Percentiles rank a stretch among this genome's conserved stretches.
Evolutionary conservation across 2,888 invertebrate species (phyloP).

Genomic region (Mimachlamys varia): DNA sequence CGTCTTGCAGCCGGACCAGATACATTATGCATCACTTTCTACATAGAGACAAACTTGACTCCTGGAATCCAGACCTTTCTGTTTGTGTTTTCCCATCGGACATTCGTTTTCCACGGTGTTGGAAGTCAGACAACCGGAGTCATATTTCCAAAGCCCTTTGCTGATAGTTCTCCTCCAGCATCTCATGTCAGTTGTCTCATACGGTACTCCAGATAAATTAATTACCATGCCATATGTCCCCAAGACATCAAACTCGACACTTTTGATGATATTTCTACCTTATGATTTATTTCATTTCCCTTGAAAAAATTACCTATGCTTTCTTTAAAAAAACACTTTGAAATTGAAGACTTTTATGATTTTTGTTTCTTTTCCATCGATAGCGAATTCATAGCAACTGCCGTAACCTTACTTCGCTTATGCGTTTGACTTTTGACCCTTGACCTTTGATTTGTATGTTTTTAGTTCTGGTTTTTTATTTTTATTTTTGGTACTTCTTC

Average conservation of each 20-base stretch:
- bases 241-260: neutral
- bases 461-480: too few species aligned
- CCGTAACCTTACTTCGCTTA: neutral
- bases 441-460: conserved; percentile 10
- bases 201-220: neutral
- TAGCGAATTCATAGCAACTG: neutral
- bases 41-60: neutral
- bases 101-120: neutral
- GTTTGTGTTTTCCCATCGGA: neutral
- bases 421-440: neutral
- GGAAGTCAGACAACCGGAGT: neutral
- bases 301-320: neutral
- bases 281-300: neutral
- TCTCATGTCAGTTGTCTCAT: neutral
- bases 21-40: neutral
- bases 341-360: neutral
- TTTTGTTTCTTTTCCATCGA: neutral
- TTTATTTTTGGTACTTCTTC: too few species aligned
- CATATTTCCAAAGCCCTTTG: neutral
- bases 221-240: neutral
- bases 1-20: neutral
- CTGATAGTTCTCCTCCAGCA: neutral
- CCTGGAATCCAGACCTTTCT: neutral
- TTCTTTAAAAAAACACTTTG: neutral
- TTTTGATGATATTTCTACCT: neutral